Percentiles rank a stretch among this genome's conserved stretches.
phyloP scores from a whole-genome alignment of 2,888 invertebrate genomes.

The Heteromurus nitidus region DNA sequence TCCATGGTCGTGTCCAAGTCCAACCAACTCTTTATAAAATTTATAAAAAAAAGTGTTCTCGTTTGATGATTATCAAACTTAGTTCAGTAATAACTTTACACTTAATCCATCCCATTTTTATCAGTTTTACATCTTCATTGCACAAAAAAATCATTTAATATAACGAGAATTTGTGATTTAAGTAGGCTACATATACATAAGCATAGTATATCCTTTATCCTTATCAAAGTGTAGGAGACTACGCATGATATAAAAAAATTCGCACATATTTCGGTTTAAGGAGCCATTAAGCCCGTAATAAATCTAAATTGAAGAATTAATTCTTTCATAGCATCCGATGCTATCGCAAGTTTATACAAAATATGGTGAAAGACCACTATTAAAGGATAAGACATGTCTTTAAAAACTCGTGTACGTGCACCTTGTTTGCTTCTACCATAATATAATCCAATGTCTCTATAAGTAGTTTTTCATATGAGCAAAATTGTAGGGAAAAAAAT shows the following conservation, averaged over 20 bases:
- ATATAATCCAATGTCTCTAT: too few relatives aligned
- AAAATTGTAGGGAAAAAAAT: too few relatives aligned
- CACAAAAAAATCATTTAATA: too few relatives aligned
- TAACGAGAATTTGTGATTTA: too few relatives aligned
- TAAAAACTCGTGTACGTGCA: conserved; percentile 15
- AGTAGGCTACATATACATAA: too few relatives aligned
- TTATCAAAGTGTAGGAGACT: too few relatives aligned
- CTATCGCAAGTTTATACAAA: conserved; percentile 24
- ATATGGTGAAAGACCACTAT: conserved; percentile 23
- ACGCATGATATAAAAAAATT: too few relatives aligned
- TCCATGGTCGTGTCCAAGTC: too few relatives aligned
- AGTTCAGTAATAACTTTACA: conserved; percentile 48
- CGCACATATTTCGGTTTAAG: conserved; percentile 44
- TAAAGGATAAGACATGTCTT: conserved; percentile 18
- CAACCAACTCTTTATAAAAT: too few relatives aligned
- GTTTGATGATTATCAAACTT: conserved; percentile 43
- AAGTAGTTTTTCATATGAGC: too few relatives aligned
- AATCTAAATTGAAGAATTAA: conserved; percentile 63
- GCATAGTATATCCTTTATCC: too few relatives aligned
- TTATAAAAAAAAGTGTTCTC: too few relatives aligned
- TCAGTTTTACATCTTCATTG: conserved; percentile 47
- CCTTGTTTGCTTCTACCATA: neutral
- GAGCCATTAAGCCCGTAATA: conserved; percentile 53
- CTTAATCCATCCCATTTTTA: conserved; percentile 40
- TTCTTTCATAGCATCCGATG: conserved; percentile 41